These are phyloP conservation scores for Pangasianodon gigas DNA, from an alignment of 2,113 vertebrate genomes.

Conservation along the genomic window DNA sequence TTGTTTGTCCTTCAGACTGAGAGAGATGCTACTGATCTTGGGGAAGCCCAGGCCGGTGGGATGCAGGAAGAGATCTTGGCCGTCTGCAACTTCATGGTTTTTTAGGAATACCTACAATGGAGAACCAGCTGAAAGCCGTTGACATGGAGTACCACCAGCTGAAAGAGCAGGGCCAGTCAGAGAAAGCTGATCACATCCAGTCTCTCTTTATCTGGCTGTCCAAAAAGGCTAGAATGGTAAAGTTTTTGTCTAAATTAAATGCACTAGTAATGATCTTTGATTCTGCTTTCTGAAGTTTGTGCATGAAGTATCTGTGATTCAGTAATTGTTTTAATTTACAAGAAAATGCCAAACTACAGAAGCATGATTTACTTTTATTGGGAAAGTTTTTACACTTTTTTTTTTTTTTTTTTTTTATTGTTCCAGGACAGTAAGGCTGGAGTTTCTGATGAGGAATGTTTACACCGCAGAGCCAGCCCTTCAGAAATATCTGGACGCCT, in stretches of 20 bases:
- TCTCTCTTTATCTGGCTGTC: slow-evolving; percentile 72
- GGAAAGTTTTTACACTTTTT: no score
- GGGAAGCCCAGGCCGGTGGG: slow-evolving; percentile 63
- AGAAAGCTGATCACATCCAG: slow-evolving; percentile 68
- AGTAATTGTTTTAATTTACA: no score
- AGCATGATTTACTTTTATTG: background rate
- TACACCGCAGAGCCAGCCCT: slow-evolving; percentile 62
- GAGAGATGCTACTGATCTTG: slow-evolving; percentile 51
- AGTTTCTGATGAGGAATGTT: slow-evolving; percentile 57
- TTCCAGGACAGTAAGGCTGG: slow-evolving; percentile 56
- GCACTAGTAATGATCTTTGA: background rate
- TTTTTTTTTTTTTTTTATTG: background rate
- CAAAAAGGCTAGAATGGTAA: slow-evolving; percentile 67
- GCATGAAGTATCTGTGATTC: background rate
- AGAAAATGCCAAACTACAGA: background rate
- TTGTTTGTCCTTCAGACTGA: slow-evolving; percentile 49
- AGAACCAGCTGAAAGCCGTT: slow-evolving; percentile 72
- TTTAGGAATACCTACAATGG: slow-evolving; percentile 57
- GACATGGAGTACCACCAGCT: slow-evolving; percentile 69
- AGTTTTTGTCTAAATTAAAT: background rate
- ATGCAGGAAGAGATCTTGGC: slow-evolving; percentile 70
- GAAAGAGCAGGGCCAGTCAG: slow-evolving; percentile 68
- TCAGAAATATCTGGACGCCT: slow-evolving; percentile 73
- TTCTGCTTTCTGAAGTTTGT: background rate
- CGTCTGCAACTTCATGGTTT: slow-evolving; percentile 72